Evolutionary conservation across 2,888 invertebrate genomes (phyloP).

Genomic region (Drosophila prostipennis): DNA sequence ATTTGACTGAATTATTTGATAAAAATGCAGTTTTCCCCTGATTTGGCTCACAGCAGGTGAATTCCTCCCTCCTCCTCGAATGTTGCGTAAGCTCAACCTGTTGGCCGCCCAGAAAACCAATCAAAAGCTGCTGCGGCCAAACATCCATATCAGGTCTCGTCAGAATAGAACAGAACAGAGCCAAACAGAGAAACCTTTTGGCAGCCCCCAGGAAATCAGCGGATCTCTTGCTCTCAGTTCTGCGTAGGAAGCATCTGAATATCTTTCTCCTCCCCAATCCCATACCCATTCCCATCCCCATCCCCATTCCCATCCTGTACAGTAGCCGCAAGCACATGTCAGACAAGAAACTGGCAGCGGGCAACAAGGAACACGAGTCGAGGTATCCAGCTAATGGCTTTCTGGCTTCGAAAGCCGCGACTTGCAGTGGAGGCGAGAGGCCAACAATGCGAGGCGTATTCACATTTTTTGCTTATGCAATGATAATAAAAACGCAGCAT

Average conservation of each 20-base stretch:
- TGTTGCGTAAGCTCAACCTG: conserved; percentile 32
- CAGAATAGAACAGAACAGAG: conserved; percentile 19
- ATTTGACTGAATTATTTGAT: conserved; percentile 38
- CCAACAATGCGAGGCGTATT: conserved; percentile 60
- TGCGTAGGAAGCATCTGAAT: conserved; percentile 54
- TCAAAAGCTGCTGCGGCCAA: conserved; percentile 17
- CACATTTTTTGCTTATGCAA: conserved; percentile 62
- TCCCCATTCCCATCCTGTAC: conserved; percentile 31
- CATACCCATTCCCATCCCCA: background rate
- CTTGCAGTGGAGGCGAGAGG: conserved; percentile 3
- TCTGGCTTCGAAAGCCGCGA: conserved; percentile 12
- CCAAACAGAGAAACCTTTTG: conserved; percentile 12
- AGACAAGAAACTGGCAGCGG: conserved; percentile 45
- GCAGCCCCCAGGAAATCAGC: conserved; percentile 22
- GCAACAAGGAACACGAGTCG: conserved; percentile 36
- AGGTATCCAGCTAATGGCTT: conserved; percentile 61
- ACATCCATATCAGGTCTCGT: conserved; percentile 49
- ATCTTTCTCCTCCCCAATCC: background rate
- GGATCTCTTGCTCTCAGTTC: conserved; percentile 6
- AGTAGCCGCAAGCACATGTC: conserved; percentile 73
- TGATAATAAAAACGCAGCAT: conserved; percentile 68
- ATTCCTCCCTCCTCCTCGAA: background rate
- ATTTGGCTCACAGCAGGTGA: conserved; percentile 37
- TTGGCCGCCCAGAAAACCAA: conserved; percentile 35
- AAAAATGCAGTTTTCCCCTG: conserved; percentile 31